These are phyloP conservation scores for Zaprionus obscuricornis DNA, from an alignment of 2,888 invertebrate genomes.

Conservation along the genomic window DNA sequence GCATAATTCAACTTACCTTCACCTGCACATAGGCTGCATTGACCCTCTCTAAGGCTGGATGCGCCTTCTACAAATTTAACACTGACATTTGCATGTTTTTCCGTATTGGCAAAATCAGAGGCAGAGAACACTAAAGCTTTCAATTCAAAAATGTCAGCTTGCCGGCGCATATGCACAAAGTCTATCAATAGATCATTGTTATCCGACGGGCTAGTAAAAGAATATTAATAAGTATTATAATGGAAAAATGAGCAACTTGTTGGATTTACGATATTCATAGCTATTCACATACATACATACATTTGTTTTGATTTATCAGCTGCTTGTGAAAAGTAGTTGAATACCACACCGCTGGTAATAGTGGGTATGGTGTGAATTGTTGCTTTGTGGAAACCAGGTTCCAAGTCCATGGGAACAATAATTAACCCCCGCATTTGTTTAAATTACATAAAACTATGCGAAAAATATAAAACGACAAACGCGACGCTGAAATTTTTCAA, in stretches of 20 bases:
- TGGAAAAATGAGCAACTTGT: too few relatives aligned
- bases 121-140: slow-evolving; percentile 78
- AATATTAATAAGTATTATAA: not conserved
- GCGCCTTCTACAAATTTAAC: slow-evolving; percentile 68
- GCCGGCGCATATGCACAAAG: slow-evolving; percentile 78
- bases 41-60: slow-evolving; percentile 63
- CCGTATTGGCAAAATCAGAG: slow-evolving; percentile 62
- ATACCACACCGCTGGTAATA: slow-evolving; percentile 78
- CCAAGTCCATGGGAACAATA: slow-evolving; percentile 77
- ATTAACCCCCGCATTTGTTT: slow-evolving; percentile 47
- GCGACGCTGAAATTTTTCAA: not conserved
- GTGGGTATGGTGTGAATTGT: slow-evolving; percentile 76
- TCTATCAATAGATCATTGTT: slow-evolving; percentile 76
- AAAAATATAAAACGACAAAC: not conserved
- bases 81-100: slow-evolving; percentile 66
- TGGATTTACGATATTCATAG: not conserved
- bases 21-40: slow-evolving; percentile 70
- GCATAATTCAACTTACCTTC: slow-evolving; percentile 44
- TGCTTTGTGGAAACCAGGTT: slow-evolving; percentile 81
- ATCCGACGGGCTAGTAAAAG: slow-evolving; percentile 36
- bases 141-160: slow-evolving; percentile 65
- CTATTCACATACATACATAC: slow-evolving; percentile 24
- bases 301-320: slow-evolving; percentile 35
- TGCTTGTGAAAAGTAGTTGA: slow-evolving; percentile 66
- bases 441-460: slow-evolving; percentile 18